Base-by-base conservation (phyloP, 2,888 invertebrate species). In the Agapostemon virescens region DNA sequence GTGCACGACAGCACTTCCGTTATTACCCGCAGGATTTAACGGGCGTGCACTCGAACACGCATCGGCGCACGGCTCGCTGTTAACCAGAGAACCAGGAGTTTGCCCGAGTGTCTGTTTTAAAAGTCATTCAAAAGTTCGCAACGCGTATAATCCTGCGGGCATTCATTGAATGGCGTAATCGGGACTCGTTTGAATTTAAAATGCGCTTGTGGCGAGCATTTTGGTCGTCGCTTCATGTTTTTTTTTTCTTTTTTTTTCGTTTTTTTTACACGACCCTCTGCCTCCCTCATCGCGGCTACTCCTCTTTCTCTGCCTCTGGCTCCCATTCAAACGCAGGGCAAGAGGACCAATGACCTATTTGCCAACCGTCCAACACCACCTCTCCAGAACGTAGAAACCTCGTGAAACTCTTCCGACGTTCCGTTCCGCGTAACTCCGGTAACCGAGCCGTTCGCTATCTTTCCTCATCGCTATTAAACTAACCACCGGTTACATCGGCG, bases 151-250 rank as follows among this genome's bases (percentile, higher is more conserved):
- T 76, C 69, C 72, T 49, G 69, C 38, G 67, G 63, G 63, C 58
- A 61, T 69, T 81, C 69, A 75, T 73, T 69, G 81, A 81, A 76
- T 69, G 72, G 69, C 76, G 71, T 82, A 81, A 77, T 69, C 77
- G 77, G 71, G 77, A 6, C 82, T 81, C 71, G 82, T 81, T 81
- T 77, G 82, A 82, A 81, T 82, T 82, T 77, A 74, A 74, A 82
- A 82, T 74, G 15, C 81, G 23, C 68, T 52, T 45, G 26, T 30
- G 49, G 64, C 33, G 68, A 72, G 69, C 67, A 74, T 72, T 74
- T 77, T 30, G 9, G 63, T 36, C 30, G 9, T 5, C 33, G 13
- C 0, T 55, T 26, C 5, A n/a, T n/a, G n/a, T 55, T 26, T n/a
- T n/a, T 17, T 55, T 23, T 55, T 13, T 26, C 5, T 55, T 26